Evolutionary conservation across 1,140 invertebrate species (phyloP), one percentile per base, ranked within the genome.

Genomic region (Brevipalpus yothersi): DNA sequence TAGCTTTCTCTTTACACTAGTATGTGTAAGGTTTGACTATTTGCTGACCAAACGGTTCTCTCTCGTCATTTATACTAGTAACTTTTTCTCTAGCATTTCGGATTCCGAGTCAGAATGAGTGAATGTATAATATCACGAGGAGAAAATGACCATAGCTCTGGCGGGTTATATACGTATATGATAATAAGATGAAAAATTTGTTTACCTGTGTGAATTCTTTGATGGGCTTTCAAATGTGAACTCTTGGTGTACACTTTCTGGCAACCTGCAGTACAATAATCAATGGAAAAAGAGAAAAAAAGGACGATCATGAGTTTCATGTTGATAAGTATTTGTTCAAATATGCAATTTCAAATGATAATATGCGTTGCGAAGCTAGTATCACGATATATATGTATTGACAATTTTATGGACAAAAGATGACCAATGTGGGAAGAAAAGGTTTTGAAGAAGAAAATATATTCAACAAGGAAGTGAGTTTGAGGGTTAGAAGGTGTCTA

Each of bases 241-340:
- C 88, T 93, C 78, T 97, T 97, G 54, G 92, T 97, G 74, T 97
- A 97, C 49, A 95, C 90, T 77, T 97, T 97, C 67, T 82, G 83
- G 74, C 93, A 51, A 51, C 49, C 49, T 51, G 49, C 5, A 31
- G 31, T 31, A 51, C 21, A 17, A 51, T 51, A 97, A 68, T 89
- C 91, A 56, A 83, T 81, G 66, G 81, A 73, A 51, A 7, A 11
- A 17, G 15, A n/a, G 15, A 8, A 49, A 49, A 51, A 17, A 51
- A 10, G 12, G n/a, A 45, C 8, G n/a, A 45, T 45, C n/a, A 45
- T 45, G 12, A 45, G 43, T 45, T 45, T 45, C 12, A 15, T 4
- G n/a, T 15, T 45, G 12, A 45, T 45, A 15, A 45, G 12, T 17
- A 45, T 45, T 45, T 45, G 43, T 12, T 45, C 43, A 45, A 45